Conservation (phyloP, 2,113 vertebrate genomes). For the Epinephelus lanceolatus region DNA sequence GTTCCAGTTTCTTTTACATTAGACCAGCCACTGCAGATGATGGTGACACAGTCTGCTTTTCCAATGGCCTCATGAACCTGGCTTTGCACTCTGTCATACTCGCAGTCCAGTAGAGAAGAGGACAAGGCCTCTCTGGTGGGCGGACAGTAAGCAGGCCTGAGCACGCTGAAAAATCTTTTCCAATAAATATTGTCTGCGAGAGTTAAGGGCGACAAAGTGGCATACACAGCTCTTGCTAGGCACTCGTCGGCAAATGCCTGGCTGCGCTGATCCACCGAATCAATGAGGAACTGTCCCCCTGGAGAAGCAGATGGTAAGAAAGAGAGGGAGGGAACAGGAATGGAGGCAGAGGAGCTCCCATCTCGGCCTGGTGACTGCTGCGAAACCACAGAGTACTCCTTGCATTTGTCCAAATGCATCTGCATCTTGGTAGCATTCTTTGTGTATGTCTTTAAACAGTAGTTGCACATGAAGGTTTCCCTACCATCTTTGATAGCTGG, state of each 20-base stretch:
- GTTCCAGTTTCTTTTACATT: conserved; percentile 46
- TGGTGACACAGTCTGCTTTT: conserved; percentile 56
- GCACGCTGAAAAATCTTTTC: conserved; percentile 65
- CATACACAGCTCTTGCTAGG: conserved; percentile 65
- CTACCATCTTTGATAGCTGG: conserved; percentile 57
- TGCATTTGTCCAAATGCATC: conserved; percentile 71
- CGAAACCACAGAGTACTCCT: conserved; percentile 46
- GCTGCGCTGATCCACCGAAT: conserved; percentile 69
- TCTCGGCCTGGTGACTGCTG: conserved; percentile 58
- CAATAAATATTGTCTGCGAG: conserved; percentile 70
- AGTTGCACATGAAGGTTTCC: conserved; percentile 70
- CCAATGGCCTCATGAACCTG: conserved; percentile 59
- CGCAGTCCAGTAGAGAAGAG: conserved; percentile 64
- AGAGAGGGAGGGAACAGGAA: conserved; percentile 58
- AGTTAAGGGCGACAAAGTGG: conserved; percentile 66
- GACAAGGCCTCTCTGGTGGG: conserved; percentile 64
- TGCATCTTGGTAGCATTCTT: conserved; percentile 73
- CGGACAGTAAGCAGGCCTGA: conserved; percentile 68
- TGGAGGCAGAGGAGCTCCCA: conserved; percentile 63
- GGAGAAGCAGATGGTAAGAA: conserved; percentile 49
- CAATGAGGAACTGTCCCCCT: conserved; percentile 62
- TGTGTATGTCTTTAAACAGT: conserved; percentile 61
- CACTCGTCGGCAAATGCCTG: conserved; percentile 64
- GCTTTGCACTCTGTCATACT: conserved; percentile 65
- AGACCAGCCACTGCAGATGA: conserved; percentile 63